Evolutionary conservation across 1,140 invertebrate species (phyloP), one percentile per base, ranked within the genome.

Genomic region (Campoletis sonorensis): DNA sequence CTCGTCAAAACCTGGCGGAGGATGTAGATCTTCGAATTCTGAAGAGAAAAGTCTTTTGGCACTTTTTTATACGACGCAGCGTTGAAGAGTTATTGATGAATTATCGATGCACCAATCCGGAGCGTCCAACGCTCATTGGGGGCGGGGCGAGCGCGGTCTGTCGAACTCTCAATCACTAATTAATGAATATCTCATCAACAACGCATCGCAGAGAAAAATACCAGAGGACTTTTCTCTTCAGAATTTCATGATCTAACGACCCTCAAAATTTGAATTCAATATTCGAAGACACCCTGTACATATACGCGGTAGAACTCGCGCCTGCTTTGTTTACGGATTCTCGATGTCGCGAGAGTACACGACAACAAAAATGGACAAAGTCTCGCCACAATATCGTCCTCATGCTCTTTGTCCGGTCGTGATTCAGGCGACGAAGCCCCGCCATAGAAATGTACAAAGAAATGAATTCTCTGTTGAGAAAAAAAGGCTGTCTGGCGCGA

Each of bases 391-490:
- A 21, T 58, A 58, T 58, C 61, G 23, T 64, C 21, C n/a, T 64
- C 61, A 7, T 64, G 23, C 61, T 26, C 61, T 64, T 64, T 64
- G 23, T 64, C 61, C 23, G 21, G 3, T 64, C 61, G 61, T 26
- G 23, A 26, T 64, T 13, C 61, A 10, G 61, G 4, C 4, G 61
- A 64, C 21, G 61, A 15, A 15, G 61, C 61, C 23, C 61, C 61
- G 61, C 61, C 61, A 64, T 64, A 23, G 23, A 64, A 27, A 64
- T 64, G 23, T 64, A 64, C 15, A 58, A n/a, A n/a, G n/a, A 64
- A 26, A 23, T 64, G 61, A 23, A 64, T 64, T 64, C 61, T 64
- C 23, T 64, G 27, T 26, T 64, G 0, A 23, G 61, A 13, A 64
- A 27, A 23, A 15, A 64, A 23, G 23, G 61, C 7, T 64, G 61